Evolutionary conservation across 2,888 invertebrate genomes (phyloP).

Genomic region (Metallyticus violacea): DNA sequence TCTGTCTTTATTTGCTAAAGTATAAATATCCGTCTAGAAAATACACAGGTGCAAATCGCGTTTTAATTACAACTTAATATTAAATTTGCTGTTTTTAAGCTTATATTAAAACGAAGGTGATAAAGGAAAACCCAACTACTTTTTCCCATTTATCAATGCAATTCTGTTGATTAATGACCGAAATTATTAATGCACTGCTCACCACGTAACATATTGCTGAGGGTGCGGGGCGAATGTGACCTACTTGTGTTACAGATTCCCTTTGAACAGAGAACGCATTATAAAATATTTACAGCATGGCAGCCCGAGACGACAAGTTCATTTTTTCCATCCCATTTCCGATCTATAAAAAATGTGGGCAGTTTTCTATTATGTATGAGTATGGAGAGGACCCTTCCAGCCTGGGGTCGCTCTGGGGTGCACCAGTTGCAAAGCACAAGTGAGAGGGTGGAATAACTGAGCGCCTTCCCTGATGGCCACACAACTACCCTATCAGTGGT

Average conservation of each 20-base stretch:
- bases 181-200: background rate
- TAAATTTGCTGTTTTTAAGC: no score
- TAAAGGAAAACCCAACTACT: no score
- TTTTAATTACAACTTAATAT: no score
- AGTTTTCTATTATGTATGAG: background rate
- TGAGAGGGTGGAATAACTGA: background rate
- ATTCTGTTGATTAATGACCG: background rate
- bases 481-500: background rate
- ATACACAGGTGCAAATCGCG: no score
- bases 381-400: background rate
- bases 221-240: background rate
- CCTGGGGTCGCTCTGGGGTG: background rate
- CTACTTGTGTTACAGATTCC: background rate
- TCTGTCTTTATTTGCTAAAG: no score
- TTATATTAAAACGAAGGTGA: no score
- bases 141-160: background rate
- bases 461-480: background rate
- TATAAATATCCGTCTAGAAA: no score
- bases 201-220: background rate
- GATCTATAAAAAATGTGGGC: background rate
- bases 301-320: background rate
- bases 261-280: background rate
- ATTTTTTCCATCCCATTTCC: background rate
- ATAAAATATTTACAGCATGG: background rate
- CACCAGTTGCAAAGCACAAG: background rate